Percentiles rank a stretch among this genome's conserved stretches.
Evolutionary conservation across 2,888 invertebrate genomes (phyloP).

Genomic region (Apoda limacodes): DNA sequence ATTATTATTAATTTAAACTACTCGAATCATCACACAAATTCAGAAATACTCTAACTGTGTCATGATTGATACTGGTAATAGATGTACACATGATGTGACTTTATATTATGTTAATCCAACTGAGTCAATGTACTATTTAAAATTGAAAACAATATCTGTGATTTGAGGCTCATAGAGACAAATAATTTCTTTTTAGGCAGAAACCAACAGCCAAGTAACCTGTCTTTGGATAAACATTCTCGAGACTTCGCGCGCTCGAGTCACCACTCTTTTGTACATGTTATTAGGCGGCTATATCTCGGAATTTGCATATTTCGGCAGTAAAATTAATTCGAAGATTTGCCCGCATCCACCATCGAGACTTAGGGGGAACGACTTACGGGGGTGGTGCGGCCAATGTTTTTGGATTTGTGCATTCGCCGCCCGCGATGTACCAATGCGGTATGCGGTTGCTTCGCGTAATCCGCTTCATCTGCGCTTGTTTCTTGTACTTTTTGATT

Average conservation of each 20-base stretch:
- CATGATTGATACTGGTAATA: no score
- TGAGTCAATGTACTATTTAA: no score
- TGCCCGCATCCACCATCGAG: constrained; percentile 59
- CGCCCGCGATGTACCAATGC: constrained; percentile 42
- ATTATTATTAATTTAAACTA: no score
- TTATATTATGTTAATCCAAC: no score
- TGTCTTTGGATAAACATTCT: constrained; percentile 24
- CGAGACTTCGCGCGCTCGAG: constrained; percentile 40
- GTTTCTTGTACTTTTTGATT: not conserved
- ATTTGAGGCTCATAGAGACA: no score
- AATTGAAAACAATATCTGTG: no score
- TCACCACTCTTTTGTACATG: constrained; percentile 71
- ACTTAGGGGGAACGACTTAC: constrained; percentile 26
- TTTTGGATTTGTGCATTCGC: constrained; percentile 61
- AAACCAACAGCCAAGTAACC: constrained; percentile 6
- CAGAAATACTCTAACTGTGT: no score
- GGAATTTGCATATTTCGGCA: constrained; percentile 69
- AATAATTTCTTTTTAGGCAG: no score
- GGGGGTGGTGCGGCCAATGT: constrained; percentile 32
- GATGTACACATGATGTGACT: no score
- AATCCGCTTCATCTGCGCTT: no score
- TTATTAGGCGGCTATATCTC: constrained; percentile 68
- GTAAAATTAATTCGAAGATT: constrained; percentile 73
- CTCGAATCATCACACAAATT: no score
- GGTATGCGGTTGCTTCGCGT: constrained; percentile 27